Percentiles rank a stretch among this genome's conserved stretches.
Evolutionary conservation across 2,888 invertebrate species (phyloP).

Genomic region (Harpagoxenus sublaevis): DNA sequence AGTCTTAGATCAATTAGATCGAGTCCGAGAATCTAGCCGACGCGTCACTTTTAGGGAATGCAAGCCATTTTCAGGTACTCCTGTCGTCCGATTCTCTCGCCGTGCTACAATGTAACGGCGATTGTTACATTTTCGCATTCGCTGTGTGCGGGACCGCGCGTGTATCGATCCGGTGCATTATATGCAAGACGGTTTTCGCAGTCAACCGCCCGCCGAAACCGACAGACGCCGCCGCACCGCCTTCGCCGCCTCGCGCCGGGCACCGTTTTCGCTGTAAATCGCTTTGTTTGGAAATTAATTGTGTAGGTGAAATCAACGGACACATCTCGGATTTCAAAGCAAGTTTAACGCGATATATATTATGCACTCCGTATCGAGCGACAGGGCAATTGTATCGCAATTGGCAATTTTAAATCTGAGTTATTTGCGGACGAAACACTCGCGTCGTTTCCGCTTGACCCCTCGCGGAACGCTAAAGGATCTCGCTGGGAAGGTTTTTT

Average conservation of each 20-base stretch:
- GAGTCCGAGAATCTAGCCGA: too few species aligned
- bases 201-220: slow-evolving; percentile 53
- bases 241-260: slow-evolving; percentile 16
- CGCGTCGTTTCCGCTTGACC: background rate
- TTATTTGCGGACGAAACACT: slow-evolving; percentile 13
- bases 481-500: background rate
- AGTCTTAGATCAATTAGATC: background rate
- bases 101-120: slow-evolving; percentile 8
- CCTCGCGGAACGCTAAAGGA: background rate
- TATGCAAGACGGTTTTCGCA: slow-evolving; percentile 59
- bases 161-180: slow-evolving; percentile 59
- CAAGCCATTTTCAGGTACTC: background rate
- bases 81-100: background rate
- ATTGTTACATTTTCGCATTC: slow-evolving; percentile 47
- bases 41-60: background rate
- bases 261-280: slow-evolving; percentile 45
- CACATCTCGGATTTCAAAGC: slow-evolving; percentile 65
- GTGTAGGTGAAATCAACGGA: slow-evolving; percentile 29
- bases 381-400: background rate
- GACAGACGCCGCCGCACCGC: slow-evolving; percentile 53
- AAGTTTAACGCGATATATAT: slow-evolving; percentile 53
- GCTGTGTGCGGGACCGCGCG: slow-evolving; percentile 36
- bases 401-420: slow-evolving; percentile 39
- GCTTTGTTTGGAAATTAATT: slow-evolving; percentile 69
- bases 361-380: slow-evolving; percentile 16